Evolutionary conservation across 2,797 vertebrate species (phyloP).

Genomic region (Gymnodraco acuticeps): DNA sequence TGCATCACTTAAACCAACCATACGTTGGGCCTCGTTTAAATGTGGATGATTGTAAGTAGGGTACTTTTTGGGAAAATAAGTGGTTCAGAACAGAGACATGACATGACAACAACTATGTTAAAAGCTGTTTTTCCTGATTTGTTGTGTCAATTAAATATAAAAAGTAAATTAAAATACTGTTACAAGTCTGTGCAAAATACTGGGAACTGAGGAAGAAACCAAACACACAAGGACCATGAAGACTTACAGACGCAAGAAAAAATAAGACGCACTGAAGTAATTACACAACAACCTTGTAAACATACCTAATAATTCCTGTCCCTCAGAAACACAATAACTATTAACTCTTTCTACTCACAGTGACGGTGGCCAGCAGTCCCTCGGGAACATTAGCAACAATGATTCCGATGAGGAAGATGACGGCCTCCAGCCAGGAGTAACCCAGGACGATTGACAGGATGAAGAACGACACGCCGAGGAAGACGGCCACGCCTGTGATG

Average conservation of each 20-base stretch:
- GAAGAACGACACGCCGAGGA: constrained; percentile 92
- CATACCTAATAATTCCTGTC: background rate
- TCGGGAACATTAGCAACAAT: constrained; percentile 95
- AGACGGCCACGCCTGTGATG: constrained; percentile 94
- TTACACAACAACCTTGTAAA: background rate
- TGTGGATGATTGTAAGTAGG: background rate
- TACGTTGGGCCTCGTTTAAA: background rate
- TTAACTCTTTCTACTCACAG: constrained; percentile 82
- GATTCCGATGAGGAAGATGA: constrained; percentile 96
- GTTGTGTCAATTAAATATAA: background rate
- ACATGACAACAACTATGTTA: background rate
- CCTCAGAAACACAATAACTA: background rate
- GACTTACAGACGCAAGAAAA: constrained; percentile 7
- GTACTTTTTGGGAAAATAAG: background rate
- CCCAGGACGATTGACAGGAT: constrained; percentile 91
- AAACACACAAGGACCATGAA: background rate
- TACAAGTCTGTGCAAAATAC: constrained; percentile 15
- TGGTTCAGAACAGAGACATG: background rate
- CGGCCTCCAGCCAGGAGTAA: constrained; percentile 92
- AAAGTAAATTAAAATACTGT: constrained; percentile 6
- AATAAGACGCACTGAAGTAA: background rate
- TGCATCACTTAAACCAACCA: background rate
- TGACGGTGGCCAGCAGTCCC: constrained; percentile 94
- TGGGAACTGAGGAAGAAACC: background rate
- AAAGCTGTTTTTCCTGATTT: background rate